A percentile compares a stretch with the other conserved stretches of the same genome.
Conservation (phyloP, 2,888 invertebrate species). For the Terebella lapidaria region DNA sequence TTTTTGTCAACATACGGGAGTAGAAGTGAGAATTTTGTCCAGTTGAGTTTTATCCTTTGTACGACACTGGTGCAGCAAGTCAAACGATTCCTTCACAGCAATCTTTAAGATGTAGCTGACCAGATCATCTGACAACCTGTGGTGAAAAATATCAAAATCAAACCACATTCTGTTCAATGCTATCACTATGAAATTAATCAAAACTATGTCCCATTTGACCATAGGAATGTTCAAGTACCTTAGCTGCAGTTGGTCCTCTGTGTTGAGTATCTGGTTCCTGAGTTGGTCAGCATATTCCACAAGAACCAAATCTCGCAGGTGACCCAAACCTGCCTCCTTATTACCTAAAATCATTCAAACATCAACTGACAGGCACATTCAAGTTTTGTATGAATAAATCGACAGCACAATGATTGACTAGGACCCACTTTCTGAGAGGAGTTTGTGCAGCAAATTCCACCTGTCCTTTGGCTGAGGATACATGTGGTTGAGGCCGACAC, state of each 20-base stretch:
- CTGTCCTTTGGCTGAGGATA: conserved; percentile 34
- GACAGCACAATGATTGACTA: background rate
- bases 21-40: conserved; percentile 33
- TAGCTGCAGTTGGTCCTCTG: background rate
- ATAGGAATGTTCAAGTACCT: background rate
- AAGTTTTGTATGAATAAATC: background rate
- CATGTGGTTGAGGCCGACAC: conserved; percentile 36
- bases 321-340: conserved; percentile 19
- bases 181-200: no score
- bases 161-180: background rate
- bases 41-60: conserved; percentile 30
- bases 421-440: conserved; percentile 38
- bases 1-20: conserved; percentile 30
- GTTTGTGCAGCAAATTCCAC: conserved; percentile 35
- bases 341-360: no score
- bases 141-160: background rate
- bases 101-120: conserved; percentile 41
- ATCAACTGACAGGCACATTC: no score
- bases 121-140: conserved; percentile 34
- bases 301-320: conserved; percentile 42
- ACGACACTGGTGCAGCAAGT: conserved; percentile 33
- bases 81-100: conserved; percentile 44
- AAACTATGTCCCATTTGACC: no score
- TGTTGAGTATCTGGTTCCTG: conserved; percentile 22
- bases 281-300: conserved; percentile 42